Conservation (phyloP, 1,140 invertebrate species). For the Trinorchestia longiramus region DNA sequence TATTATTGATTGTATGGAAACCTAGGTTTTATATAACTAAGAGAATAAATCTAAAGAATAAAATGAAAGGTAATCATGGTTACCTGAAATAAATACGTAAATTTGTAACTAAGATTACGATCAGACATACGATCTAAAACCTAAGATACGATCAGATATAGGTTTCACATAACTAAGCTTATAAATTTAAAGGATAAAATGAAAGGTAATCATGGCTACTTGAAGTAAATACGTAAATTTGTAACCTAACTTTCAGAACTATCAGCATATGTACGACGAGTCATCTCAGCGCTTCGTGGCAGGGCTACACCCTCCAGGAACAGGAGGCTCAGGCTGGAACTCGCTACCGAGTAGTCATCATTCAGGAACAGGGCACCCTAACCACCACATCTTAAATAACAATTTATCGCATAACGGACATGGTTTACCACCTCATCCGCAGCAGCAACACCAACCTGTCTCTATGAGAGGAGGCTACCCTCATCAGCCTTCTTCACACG, state of each 20-base stretch:
- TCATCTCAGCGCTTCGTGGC: not conserved
- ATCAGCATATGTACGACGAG: slow-evolving; percentile 16
- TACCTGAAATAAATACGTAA: not conserved
- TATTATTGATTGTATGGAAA: too few relatives aligned
- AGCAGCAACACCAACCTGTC: not conserved
- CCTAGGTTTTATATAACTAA: too few relatives aligned
- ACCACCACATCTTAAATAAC: slow-evolving; percentile 21
- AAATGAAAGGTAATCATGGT: too few relatives aligned
- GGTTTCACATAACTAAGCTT: too few relatives aligned
- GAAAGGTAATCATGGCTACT: too few relatives aligned
- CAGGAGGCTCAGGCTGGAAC: not conserved
- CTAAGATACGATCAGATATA: too few relatives aligned
- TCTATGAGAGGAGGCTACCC: slow-evolving; percentile 22
- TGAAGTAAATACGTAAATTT: not conserved
- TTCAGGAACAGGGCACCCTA: not conserved
- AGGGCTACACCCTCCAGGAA: not conserved
- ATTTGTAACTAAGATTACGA: too few relatives aligned
- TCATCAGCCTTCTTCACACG: not conserved
- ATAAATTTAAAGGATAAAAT: too few relatives aligned
- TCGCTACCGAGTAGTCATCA: not conserved
- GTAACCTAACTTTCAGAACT: not conserved
- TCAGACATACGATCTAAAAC: too few relatives aligned
- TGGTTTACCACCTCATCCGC: not conserved
- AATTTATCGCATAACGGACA: slow-evolving; percentile 11
- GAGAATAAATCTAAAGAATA: too few relatives aligned